phyloP scores from a whole-genome alignment of 2,113 vertebrate genomes.

The Lynx canadensis region DNA sequence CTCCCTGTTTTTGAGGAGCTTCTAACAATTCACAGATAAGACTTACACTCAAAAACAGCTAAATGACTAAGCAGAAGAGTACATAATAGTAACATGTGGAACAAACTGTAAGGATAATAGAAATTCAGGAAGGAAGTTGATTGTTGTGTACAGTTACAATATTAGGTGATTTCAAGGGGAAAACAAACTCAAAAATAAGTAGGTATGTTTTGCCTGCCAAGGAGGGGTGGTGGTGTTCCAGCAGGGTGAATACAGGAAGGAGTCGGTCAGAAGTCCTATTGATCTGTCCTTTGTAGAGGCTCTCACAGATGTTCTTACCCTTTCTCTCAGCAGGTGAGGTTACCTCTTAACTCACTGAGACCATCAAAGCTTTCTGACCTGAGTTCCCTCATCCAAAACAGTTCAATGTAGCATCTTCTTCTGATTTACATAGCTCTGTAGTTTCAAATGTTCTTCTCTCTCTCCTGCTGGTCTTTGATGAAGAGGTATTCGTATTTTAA shows the following conservation, averaged over 20 bases:
- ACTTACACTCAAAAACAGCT: not conserved
- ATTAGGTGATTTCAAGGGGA: slow-evolving; percentile 26
- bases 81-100: not conserved
- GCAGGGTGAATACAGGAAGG: not conserved
- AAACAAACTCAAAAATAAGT: not conserved
- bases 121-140: not conserved
- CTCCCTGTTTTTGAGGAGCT: not conserved
- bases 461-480: not conserved
- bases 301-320: not conserved
- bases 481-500: not conserved
- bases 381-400: not conserved
- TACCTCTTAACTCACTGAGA: slow-evolving; percentile 9
- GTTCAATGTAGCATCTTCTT: not conserved
- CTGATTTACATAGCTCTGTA: not conserved
- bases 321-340: not conserved
- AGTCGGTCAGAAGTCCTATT: not conserved
- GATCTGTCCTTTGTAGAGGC: not conserved
- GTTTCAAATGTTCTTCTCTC: not conserved
- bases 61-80: not conserved
- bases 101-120: not conserved
- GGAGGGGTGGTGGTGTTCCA: not conserved
- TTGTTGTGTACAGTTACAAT: not conserved
- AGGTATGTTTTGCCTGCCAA: not conserved
- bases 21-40: not conserved
- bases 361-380: not conserved